Evolutionary conservation across 2,797 vertebrate genomes (phyloP).

Genomic region (Orestias chungarensis): DNA sequence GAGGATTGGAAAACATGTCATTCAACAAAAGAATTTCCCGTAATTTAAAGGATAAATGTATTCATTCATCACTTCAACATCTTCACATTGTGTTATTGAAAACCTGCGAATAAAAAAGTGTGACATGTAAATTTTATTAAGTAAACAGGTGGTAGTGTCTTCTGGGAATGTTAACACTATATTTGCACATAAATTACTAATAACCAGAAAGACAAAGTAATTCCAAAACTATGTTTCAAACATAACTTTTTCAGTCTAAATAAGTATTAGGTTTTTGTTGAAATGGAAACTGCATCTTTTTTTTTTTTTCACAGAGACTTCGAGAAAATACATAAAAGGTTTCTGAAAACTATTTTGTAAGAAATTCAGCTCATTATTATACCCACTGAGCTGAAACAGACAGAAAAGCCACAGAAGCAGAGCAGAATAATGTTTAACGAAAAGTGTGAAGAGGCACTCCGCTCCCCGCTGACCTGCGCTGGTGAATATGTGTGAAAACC

Average conservation of each 20-base stretch:
- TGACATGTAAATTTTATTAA: background rate
- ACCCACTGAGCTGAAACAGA: background rate
- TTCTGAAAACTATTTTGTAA: background rate
- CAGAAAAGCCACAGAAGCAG: background rate
- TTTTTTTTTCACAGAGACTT: background rate
- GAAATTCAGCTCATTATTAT: background rate
- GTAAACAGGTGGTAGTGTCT: background rate
- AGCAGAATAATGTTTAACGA: background rate
- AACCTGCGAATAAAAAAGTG: background rate
- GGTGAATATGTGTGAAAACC: slow-evolving; percentile 76
- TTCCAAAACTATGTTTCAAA: background rate
- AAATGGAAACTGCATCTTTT: background rate
- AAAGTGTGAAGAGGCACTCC: slow-evolving; percentile 5
- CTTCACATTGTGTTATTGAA: background rate
- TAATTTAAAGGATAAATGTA: background rate
- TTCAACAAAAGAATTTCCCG: background rate
- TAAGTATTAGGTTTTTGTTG: background rate
- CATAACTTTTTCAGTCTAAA: slow-evolving; percentile 1
- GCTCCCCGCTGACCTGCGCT: slow-evolving; percentile 81
- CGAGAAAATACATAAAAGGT: slow-evolving; percentile 3
- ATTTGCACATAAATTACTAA: background rate
- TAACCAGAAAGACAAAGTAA: background rate
- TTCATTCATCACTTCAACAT: background rate
- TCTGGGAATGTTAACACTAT: background rate
- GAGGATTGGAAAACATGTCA: slow-evolving; percentile 9